Evolutionary conservation across 1,140 invertebrate genomes (phyloP).

Genomic region (Riptortus pedestris): DNA sequence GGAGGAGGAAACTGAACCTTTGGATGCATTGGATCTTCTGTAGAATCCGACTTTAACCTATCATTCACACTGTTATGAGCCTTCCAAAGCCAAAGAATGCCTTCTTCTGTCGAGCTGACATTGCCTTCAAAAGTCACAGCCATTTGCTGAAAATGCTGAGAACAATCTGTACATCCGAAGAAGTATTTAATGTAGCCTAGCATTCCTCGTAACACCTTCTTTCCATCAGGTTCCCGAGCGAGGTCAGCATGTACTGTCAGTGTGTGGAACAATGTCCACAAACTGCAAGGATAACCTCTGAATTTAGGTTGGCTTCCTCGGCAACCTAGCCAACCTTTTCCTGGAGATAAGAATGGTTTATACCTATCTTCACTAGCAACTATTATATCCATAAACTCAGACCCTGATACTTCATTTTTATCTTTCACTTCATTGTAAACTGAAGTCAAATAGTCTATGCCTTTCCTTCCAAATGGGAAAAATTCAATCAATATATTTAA

Average conservation of each 20-base stretch:
- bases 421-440: slow-evolving; percentile 40
- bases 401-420: slow-evolving; percentile 43
- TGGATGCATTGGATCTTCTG: slow-evolving; percentile 81
- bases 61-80: slow-evolving; percentile 91
- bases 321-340: slow-evolving; percentile 69
- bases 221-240: slow-evolving; percentile 39
- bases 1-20: slow-evolving; percentile 82
- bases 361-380: slow-evolving; percentile 40
- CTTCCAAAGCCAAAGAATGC: slow-evolving; percentile 87
- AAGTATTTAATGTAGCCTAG: slow-evolving; percentile 82
- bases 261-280: slow-evolving; percentile 93
- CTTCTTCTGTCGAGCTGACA: slow-evolving; percentile 56
- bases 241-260: slow-evolving; percentile 66
- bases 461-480: slow-evolving; percentile 59
- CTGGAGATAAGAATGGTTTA: slow-evolving; percentile 45
- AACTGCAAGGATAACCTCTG: slow-evolving; percentile 87
- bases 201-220: slow-evolving; percentile 67
- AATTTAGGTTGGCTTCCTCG: slow-evolving; percentile 57
- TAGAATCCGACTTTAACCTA: slow-evolving; percentile 68
- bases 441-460: slow-evolving; percentile 50
- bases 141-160: slow-evolving; percentile 76
- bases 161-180: slow-evolving; percentile 87
- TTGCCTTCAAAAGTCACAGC: slow-evolving; percentile 55
- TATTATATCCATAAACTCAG: slow-evolving; percentile 45
- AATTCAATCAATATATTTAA: slow-evolving; percentile 55